Conservation (phyloP, 2,888 invertebrate genomes). For the Chymomyza procnemis region DNA sequence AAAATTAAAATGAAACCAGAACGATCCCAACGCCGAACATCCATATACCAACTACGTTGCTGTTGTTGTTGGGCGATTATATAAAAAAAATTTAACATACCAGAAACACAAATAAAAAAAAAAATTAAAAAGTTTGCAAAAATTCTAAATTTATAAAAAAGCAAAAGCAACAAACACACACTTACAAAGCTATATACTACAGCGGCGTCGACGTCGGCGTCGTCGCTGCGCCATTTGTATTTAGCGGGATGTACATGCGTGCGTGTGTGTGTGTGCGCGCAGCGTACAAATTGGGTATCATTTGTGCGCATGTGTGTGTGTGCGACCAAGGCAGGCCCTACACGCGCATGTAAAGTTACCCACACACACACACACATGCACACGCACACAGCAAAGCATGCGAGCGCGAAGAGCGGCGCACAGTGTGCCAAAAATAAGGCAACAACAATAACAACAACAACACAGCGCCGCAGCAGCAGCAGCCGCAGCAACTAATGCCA, state of each 20-base stretch:
- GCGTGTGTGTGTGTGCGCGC: slow-evolving; percentile 56
- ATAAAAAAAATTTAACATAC: slow-evolving; percentile 56
- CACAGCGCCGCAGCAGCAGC: too few species aligned
- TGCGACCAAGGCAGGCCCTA: slow-evolving; percentile 61
- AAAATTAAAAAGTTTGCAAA: slow-evolving; percentile 60
- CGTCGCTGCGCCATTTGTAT: neutral
- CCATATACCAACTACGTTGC: neutral
- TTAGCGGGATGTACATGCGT: neutral
- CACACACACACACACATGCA: slow-evolving; percentile 31
- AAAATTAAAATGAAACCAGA: slow-evolving; percentile 53
- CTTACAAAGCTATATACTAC: slow-evolving; percentile 21
- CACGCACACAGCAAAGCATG: slow-evolving; percentile 35
- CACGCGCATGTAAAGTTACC: slow-evolving; percentile 70
- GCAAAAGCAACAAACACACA: slow-evolving; percentile 58
- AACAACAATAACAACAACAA: slow-evolving; percentile 54
- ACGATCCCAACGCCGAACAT: slow-evolving; percentile 48
- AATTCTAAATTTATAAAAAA: slow-evolving; percentile 69
- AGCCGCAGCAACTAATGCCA: slow-evolving; percentile 63
- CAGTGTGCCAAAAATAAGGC: slow-evolving; percentile 68
- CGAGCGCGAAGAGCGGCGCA: slow-evolving; percentile 31
- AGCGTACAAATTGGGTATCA: slow-evolving; percentile 26
- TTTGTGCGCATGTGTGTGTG: slow-evolving; percentile 19
- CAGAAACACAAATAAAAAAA: slow-evolving; percentile 39
- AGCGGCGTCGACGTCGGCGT: neutral
- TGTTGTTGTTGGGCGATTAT: slow-evolving; percentile 45